Evolutionary conservation across 2,888 invertebrate species (phyloP).

Genomic region (Candidula unifasciata): DNA sequence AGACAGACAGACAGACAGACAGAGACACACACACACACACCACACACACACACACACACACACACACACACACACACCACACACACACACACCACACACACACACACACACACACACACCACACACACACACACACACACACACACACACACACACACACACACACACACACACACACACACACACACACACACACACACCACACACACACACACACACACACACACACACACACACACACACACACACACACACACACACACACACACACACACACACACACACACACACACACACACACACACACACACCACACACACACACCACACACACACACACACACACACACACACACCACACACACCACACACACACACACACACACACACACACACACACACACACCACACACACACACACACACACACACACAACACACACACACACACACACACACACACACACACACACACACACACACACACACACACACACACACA

Average conservation of each 20-base stretch:
- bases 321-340: too few relatives aligned
- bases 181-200: background rate
- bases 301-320: background rate
- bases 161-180: background rate
- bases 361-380: too few relatives aligned
- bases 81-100: background rate
- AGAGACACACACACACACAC: slow-evolving; percentile 22
- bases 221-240: slow-evolving; percentile 28
- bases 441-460: background rate
- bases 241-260: background rate
- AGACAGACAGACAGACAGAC: too few relatives aligned
- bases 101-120: slow-evolving; percentile 14
- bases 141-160: slow-evolving; percentile 12
- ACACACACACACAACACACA: background rate
- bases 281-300: slow-evolving; percentile 13
- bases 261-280: slow-evolving; percentile 29
- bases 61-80: slow-evolving; percentile 16
- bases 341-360: too few relatives aligned
- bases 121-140: slow-evolving; percentile 8
- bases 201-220: slow-evolving; percentile 35
- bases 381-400: too few relatives aligned
- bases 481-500: background rate
- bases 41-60: background rate
- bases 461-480: background rate
- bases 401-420: too few relatives aligned